Evolutionary conservation across 2,888 invertebrate genomes (phyloP), one percentile per base, ranked within the genome.

Genomic region (Epistrophe eligans): DNA sequence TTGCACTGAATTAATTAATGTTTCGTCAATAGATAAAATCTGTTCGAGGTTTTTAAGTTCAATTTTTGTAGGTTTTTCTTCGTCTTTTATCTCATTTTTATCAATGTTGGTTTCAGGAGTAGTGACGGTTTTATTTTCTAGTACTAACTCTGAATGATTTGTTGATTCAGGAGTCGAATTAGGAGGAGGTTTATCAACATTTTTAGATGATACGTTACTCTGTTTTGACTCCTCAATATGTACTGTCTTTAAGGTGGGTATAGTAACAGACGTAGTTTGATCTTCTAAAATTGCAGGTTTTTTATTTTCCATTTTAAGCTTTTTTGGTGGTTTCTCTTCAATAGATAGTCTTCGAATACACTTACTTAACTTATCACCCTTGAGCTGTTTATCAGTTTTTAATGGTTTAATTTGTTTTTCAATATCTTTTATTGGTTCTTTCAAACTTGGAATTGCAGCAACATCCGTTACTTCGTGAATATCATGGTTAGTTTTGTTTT

Each of bases 241-340:
- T 8, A n/a, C 2, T 17, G n/a, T 17, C 4, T n/a, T 8, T 4
- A 48, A 17, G 19, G 40, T 43, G 19, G 38, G 38, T 10, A 13
- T 15, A 3, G 0, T 28, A 15, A 17, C 6, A 35, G 17, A 15
- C 11, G 0, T 11, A 11, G 24, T 32, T 32, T 28, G 64, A 45
- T 66, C 43, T 43, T 48, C 32, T 10, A 48, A 32, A 32, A 4
- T n/a, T 32, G 6, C 7, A 11, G 7, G 10, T 15, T 50, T 4
- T 28, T 28, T 48, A 11, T 11, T 48, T 77, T 77, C 3, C 15
- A 0, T 64, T 32, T 66, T 82, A 13, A 10, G 1, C 19, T 72
- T 77, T n/a, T 58, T 58, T n/a, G 58, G 6, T 10, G 32, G 64
- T 32, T 55, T 81, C 11, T 76, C 76, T 15, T 76, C 62, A 28